Evolutionary conservation across 2,113 vertebrate genomes (phyloP), one percentile per base, ranked within the genome.

Genomic region (Eulacestoma nigropectus): DNA sequence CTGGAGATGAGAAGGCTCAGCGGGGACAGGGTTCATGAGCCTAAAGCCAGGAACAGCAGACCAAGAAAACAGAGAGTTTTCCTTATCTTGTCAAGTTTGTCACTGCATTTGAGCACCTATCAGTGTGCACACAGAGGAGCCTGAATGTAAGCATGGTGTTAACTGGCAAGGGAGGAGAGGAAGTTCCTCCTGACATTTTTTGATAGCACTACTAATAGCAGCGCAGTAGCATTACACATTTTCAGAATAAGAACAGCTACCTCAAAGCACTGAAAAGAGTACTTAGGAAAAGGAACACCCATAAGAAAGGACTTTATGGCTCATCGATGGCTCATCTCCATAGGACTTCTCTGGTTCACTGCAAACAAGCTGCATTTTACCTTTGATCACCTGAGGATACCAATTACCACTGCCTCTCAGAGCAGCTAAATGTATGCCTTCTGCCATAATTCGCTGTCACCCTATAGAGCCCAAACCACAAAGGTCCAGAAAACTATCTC

Each of bases 51-150:
- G 32, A 81, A 27, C 14, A 77, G 22, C 49, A 76, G 70, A 35
- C 47, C 18, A 35, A 55, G 30, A 47, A 67, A 60, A 59, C 10
- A 29, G 18, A 60, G 22, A 37, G n/a, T 22, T 56, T 57, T 78
- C 27, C 23, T 64, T 50, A 21, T 42, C 63, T 69, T 55, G 33
- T 50, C 33, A 57, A 50, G 49, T 64, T 29, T 70, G 33, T 64
- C 27, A 78, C 37, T 44, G 37, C 19, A 12, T 57, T 19, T 25
- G n/a, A 53, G 62, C 29, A 50, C 18, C 37, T 74, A 57, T 52
- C 8, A 5, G 7, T 30, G 3, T 32, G 20, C 1, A 1, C 1
- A 2, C 13, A 68, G 20, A 46, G 39, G 16, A 60, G 46, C 20
- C 30, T 21, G 46, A 68, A 60, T 35, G 11, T 22, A 44, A 53